A percentile compares a stretch with the other conserved stretches of the same genome.
phyloP scores from a whole-genome alignment of 2,113 vertebrate genomes.

The Mirza zaza region DNA sequence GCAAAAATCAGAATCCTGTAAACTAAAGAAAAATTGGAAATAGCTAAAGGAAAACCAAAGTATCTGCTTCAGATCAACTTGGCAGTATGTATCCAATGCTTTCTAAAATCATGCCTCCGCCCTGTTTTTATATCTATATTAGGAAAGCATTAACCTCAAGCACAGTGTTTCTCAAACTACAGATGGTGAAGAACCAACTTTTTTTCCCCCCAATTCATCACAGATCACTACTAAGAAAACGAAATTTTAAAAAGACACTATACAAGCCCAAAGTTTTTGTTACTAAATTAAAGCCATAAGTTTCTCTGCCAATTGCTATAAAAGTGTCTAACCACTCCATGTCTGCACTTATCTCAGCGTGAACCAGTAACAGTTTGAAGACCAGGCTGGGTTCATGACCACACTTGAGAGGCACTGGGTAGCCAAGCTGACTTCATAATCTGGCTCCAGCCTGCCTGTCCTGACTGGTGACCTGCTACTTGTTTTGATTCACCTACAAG shows the following conservation, averaged over 20 bases:
- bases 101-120: neutral
- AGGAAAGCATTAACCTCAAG: slow-evolving; percentile 7
- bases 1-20: neutral
- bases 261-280: neutral
- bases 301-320: neutral
- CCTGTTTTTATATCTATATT: slow-evolving; percentile 1
- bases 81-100: neutral
- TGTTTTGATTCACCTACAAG: neutral
- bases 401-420: neutral
- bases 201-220: neutral
- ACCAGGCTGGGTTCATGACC: neutral
- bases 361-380: neutral
- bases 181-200: neutral
- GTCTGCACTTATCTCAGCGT: neutral
- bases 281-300: neutral
- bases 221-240: neutral
- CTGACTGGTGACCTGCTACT: neutral
- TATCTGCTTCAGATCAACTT: neutral
- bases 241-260: neutral
- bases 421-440: neutral
- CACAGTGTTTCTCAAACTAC: neutral
- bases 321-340: neutral
- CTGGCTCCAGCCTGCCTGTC: neutral
- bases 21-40: neutral
- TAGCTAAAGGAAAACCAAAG: neutral